Base-by-base conservation (phyloP, 1,140 invertebrate species). In the Phthorimaea operculella region DNA sequence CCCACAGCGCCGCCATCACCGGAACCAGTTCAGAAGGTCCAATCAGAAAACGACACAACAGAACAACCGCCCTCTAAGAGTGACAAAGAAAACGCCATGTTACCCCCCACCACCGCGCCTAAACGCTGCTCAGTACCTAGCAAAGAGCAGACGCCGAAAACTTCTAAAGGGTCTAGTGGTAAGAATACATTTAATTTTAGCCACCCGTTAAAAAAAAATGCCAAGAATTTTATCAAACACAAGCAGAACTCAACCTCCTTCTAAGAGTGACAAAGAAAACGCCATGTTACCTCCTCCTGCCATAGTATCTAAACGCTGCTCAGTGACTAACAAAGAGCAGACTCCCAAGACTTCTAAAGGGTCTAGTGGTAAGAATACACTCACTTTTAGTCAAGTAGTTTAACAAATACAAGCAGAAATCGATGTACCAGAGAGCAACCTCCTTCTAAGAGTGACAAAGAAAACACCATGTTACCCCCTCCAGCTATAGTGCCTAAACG, bases 81-180 rank as follows among this genome's bases (percentile, higher is more conserved):
- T 1, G 16, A 48, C 0, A 18, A 39, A 16, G 48, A 52, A 17
- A 50, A 63, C 21, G n/a, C 58, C 0, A 80, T 78, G 72, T 33
- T 68, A 3, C 1, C 74, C 1, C 36, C 7, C 9, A 15, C 49
- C 11, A 15, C 5, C 10, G 47, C 60, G 11, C 65, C 65, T 0
- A 39, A 67, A 3, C 59, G 68, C 0, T 59, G 57, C 0, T 72
- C 72, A 12, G 15, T 60, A 33, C 60, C 64, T 1, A 69, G 59
- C n/a, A 57, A 51, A 21, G 75, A 77, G 14, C 62, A 77, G 0
- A 77, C 74, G 4, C 74, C 73, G 10, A 79, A 76, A 36, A 58
- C 47, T 17, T 4, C 4, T 45, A 34, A 34, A 34, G n/a, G n/a
- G n/a, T n/a, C n/a, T n/a, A 34, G 33, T 34, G 33, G 33, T 34